Conservation (phyloP, 2,888 invertebrate species). For the Molanna angustata region DNA sequence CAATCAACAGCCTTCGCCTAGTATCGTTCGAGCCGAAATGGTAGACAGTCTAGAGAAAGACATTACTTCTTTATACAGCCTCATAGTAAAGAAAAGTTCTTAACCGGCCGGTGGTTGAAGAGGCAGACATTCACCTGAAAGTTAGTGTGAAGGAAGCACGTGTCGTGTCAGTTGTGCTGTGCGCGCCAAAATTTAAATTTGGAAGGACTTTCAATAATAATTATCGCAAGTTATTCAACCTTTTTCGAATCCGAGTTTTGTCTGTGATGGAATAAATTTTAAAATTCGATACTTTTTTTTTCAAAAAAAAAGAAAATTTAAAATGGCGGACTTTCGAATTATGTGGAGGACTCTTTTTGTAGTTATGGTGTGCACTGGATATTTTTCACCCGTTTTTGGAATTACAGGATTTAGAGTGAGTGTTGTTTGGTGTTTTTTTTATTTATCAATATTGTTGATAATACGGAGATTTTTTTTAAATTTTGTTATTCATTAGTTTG, state of each 20-base stretch:
- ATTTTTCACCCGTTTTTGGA: constrained; percentile 20
- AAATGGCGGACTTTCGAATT: constrained; percentile 20
- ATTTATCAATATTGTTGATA: too few relatives aligned
- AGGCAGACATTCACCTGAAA: constrained; percentile 29
- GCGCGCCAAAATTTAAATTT: constrained; percentile 8
- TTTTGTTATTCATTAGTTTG: too few relatives aligned
- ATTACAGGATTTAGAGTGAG: constrained; percentile 30
- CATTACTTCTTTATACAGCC: constrained; percentile 11
- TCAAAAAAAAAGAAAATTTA: constrained; percentile 12
- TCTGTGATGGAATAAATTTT: constrained; percentile 13
- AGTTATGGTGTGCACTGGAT: constrained; percentile 21
- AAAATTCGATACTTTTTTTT: constrained; percentile 19
- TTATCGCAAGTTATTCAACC: too few relatives aligned
- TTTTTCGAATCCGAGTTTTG: constrained; percentile 1
- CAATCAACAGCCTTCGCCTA: too few relatives aligned
- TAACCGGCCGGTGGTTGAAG: constrained; percentile 27
- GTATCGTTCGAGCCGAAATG: too few relatives aligned
- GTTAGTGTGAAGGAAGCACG: constrained; percentile 20
- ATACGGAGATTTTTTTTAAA: too few relatives aligned
- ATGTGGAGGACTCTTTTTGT: constrained; percentile 26
- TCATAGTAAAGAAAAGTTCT: constrained; percentile 23
- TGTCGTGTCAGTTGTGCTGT: too few relatives aligned
- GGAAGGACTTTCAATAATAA: neutral
- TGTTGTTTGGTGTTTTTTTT: neutral
- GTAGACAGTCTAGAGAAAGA: constrained; percentile 24